Evolutionary conservation across 2,113 vertebrate genomes (phyloP).

Genomic region (Siphamia tubifer): DNA sequence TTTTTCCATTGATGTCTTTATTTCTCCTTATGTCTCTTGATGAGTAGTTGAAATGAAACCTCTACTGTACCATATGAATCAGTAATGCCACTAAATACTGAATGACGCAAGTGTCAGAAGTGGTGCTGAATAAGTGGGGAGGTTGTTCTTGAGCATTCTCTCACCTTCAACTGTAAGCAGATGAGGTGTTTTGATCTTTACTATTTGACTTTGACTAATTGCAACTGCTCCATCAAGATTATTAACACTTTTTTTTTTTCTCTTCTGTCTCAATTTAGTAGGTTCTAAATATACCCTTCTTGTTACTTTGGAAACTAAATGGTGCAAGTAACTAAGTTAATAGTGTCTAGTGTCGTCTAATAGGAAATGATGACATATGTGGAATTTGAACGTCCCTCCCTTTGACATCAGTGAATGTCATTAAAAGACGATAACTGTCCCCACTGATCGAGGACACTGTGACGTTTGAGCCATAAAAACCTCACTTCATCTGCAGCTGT

Average conservation of each 20-base stretch:
- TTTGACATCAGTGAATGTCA: slow-evolving; percentile 45
- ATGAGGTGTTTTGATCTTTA: slow-evolving; percentile 68
- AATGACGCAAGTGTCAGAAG: slow-evolving; percentile 71
- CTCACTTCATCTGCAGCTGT: neutral
- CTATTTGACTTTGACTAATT: slow-evolving; percentile 70
- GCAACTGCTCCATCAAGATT: slow-evolving; percentile 64
- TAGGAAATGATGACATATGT: slow-evolving; percentile 44
- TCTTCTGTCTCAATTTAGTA: slow-evolving; percentile 60
- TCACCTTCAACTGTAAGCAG: slow-evolving; percentile 57
- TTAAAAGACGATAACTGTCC: slow-evolving; percentile 23
- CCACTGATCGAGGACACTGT: neutral
- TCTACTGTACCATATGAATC: slow-evolving; percentile 67
- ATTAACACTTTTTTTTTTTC: slow-evolving; percentile 62
- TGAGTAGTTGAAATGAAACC: slow-evolving; percentile 46
- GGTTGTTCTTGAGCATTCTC: slow-evolving; percentile 58
- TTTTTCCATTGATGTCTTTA: slow-evolving; percentile 38
- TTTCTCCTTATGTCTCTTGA: slow-evolving; percentile 32
- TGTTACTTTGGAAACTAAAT: slow-evolving; percentile 83
- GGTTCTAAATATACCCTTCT: slow-evolving; percentile 76
- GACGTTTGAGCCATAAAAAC: neutral
- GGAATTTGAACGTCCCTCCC: slow-evolving; percentile 26
- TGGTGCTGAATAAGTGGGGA: slow-evolving; percentile 60
- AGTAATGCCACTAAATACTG: slow-evolving; percentile 67
- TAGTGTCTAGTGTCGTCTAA: slow-evolving; percentile 69
- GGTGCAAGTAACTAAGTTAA: slow-evolving; percentile 73